These are phyloP conservation scores for Coracias cyanogaster DNA, from an alignment of 2,797 vertebrate genomes.

Conservation along the genomic window DNA sequence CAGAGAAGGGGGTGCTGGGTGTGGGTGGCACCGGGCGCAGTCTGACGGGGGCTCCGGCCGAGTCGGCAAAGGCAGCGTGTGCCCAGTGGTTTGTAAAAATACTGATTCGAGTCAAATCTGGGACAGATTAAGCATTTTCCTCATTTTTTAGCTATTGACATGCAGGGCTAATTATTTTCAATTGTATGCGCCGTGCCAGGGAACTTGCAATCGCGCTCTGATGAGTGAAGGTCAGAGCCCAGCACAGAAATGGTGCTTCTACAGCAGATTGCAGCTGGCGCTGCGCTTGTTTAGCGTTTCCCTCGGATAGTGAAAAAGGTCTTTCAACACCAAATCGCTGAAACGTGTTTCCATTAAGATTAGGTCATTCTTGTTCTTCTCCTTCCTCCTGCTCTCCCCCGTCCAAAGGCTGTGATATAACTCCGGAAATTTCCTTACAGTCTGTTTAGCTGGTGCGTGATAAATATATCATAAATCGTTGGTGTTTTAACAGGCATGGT, in stretches of 20 bases:
- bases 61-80: rapidly evolving
- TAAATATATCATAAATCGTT: background rate
- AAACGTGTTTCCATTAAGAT: background rate
- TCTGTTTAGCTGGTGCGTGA: background rate
- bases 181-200: rapidly evolving
- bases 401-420: background rate
- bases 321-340: background rate
- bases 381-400: background rate
- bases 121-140: background rate
- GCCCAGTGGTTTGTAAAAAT: background rate
- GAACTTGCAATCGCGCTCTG: background rate
- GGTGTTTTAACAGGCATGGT: background rate
- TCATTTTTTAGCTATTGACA: background rate
- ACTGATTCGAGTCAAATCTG: background rate
- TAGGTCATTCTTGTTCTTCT: background rate
- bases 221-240: background rate
- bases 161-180: background rate
- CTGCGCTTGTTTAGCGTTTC: background rate
- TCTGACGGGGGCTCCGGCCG: background rate
- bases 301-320: background rate
- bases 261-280: background rate
- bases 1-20: background rate
- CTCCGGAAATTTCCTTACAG: background rate
- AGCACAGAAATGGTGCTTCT: background rate
- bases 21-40: too few relatives aligned